Evolutionary conservation across 2,888 invertebrate genomes (phyloP), one percentile per base, ranked within the genome.

Genomic region (Drosophila maculinotata): DNA sequence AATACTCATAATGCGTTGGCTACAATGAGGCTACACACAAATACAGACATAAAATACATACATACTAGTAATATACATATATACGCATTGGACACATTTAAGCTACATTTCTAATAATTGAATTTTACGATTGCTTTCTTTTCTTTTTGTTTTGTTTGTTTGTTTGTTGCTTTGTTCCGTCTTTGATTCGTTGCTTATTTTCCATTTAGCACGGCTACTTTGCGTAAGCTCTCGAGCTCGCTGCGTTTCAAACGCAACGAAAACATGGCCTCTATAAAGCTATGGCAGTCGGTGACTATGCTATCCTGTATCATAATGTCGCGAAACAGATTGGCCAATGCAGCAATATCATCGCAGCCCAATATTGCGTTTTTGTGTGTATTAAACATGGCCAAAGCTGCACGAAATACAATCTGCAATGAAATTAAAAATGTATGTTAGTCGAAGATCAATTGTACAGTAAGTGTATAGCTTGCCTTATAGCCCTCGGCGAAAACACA

Each of bases 401-500:
- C 97, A 76, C 98, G 94, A 90, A 98, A 97, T 74, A 99, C 92
- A 77, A 98, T 95, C 92, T 91, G 59, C 1, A 70, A 77, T 42
- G 8, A 15, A 1, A 38, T 1, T 10, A 17, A 3, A 14, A 10
- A 6, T 3, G n/a, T 1, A 10, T 1, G 20, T 38, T 17, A 33
- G 7, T n/a, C 6, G 1, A 28, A 0, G 3, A 6, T 8, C 7
- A 5, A 7, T 1, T 5, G 7, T 25, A 0, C 0, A n/a, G 10
- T 9, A 17, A 30, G 8, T n/a, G n/a, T n/a, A 14, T 4, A 8
- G 20, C 30, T 42, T 70, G 88, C 91, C 81, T 98, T 98, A 63
- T 96, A 96, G 38, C 98, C 98, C 92, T 99, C 98, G 82, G 96
- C 95, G 92, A 99, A 98, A 63, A 98, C 92, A 89, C 98, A 97